Evolutionary conservation across 2,797 vertebrate species (phyloP), one percentile per base, ranked within the genome.

Genomic region (Masticophis lateralis): DNA sequence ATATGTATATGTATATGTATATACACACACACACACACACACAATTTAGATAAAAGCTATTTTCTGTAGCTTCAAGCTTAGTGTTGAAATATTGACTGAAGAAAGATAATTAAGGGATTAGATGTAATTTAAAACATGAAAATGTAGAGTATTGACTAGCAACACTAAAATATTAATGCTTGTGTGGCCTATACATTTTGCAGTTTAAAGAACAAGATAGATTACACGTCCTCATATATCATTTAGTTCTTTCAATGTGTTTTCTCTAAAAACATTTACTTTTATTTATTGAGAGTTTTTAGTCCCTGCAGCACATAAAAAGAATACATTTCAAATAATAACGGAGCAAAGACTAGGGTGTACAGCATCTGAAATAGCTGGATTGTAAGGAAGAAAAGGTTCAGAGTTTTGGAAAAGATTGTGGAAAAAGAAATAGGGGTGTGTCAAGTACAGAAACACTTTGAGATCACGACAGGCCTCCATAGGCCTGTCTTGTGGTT

Each of bases 71-170:
- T 93, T 43, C 87, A 56, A 90, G 87, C 93, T 59, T 90, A 56
- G 43, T 95, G 87, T 90, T 94, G 94, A 95, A 96, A 93, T 95
- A 93, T 89, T 83, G 91, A 95, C 53, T 91, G 90, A 60, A 96
- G 89, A 95, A 95, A 87, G 86, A 37, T 0, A 60, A 95, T 92
- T 93, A 87, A 94, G 63, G 86, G 89, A 92, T 92, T 91, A 94
- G 47, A 43, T 88, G 16, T 88, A 74, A 94, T 83, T 92, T 74
- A 96, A 97, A 94, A 53, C 60, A 91, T 95, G 95, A 97, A 97
- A 96, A 96, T 96, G 66, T 95, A 95, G 95, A 96, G 87, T 86
- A 93, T 25, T 94, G 12, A 93, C 87, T 93, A 94, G 94, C 95
- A 96, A 96, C 94, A 90, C 90, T 91, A 88, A 83, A 79, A 83